A percentile compares a stretch with the other conserved stretches of the same genome.
phyloP scores from a whole-genome alignment of 2,888 invertebrate species.

The Erebia epiphron region DNA sequence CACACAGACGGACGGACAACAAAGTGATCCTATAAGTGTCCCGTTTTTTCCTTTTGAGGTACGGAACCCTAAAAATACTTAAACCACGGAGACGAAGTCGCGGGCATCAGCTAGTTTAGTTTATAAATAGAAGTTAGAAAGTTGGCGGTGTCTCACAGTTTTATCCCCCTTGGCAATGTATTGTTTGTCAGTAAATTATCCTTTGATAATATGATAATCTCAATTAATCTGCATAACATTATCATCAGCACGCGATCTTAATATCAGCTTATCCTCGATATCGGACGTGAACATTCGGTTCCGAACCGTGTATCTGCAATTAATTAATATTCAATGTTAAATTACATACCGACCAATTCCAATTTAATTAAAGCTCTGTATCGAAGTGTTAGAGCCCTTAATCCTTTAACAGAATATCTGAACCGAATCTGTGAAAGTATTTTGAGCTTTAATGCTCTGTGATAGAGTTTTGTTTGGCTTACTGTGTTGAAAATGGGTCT shows the following conservation, averaged over 20 bases:
- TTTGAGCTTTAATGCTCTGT: not conserved
- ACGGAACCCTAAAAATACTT: too few relatives aligned
- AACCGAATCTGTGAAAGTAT: not conserved
- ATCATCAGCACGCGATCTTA: not conserved
- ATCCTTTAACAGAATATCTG: not conserved
- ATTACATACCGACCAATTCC: conserved; percentile 9
- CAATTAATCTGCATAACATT: not conserved
- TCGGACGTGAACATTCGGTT: conserved; percentile 6
- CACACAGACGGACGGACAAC: too few relatives aligned
- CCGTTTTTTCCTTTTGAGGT: too few relatives aligned
- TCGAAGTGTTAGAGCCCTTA: not conserved
- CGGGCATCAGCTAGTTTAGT: too few relatives aligned
- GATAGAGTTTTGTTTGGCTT: not conserved
- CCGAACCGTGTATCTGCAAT: conserved; percentile 11
- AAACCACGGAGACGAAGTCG: too few relatives aligned
- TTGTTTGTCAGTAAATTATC: too few relatives aligned
- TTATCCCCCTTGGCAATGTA: too few relatives aligned
- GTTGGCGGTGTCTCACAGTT: too few relatives aligned
- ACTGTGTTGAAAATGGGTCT: not conserved
- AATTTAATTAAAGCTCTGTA: conserved; percentile 12
- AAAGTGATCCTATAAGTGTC: too few relatives aligned
- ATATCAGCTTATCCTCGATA: not conserved
- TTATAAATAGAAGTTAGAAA: too few relatives aligned
- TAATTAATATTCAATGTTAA: conserved; percentile 30
- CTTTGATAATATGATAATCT: not conserved